Conservation (phyloP, 2,888 invertebrate genomes). For the Erannis defoliaria region DNA sequence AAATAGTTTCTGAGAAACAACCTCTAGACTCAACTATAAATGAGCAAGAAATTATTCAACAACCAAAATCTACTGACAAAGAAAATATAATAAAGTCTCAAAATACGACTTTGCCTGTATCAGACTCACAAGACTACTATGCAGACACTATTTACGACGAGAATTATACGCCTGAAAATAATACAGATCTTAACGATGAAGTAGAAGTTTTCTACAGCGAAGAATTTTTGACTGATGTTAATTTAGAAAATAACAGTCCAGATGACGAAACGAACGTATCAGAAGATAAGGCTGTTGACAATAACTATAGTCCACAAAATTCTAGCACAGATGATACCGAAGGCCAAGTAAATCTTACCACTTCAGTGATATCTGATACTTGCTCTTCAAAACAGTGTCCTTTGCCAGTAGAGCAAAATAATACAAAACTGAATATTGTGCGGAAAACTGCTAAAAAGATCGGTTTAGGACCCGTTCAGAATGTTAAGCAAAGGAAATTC, state of each 20-base stretch:
- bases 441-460: slow-evolving; percentile 13
- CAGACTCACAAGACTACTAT: slow-evolving; percentile 6
- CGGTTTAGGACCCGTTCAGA: slow-evolving; percentile 10
- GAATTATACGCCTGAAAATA: slow-evolving; percentile 11
- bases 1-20: not conserved
- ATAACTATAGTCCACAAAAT: not conserved
- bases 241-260: not conserved
- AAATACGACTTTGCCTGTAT: slow-evolving; percentile 16
- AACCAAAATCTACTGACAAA: not conserved
- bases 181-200: slow-evolving; percentile 6
- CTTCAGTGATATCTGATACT: not conserved
- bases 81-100: slow-evolving; percentile 7
- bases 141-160: slow-evolving; percentile 8
- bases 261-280: slow-evolving; percentile 1
- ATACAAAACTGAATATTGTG: slow-evolving; percentile 5
- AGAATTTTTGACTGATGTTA: not conserved
- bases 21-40: not conserved
- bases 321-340: not conserved
- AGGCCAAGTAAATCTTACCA: not conserved
- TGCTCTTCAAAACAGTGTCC: not conserved
- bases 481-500: slow-evolving; percentile 17
- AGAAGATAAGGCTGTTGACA: not conserved
- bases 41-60: not conserved
- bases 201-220: slow-evolving; percentile 13
- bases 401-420: slow-evolving; percentile 10